A percentile compares a stretch with the other conserved stretches of the same genome.
Conservation (phyloP, 2,888 invertebrate genomes). For the Drosophila nr. fundita region DNA sequence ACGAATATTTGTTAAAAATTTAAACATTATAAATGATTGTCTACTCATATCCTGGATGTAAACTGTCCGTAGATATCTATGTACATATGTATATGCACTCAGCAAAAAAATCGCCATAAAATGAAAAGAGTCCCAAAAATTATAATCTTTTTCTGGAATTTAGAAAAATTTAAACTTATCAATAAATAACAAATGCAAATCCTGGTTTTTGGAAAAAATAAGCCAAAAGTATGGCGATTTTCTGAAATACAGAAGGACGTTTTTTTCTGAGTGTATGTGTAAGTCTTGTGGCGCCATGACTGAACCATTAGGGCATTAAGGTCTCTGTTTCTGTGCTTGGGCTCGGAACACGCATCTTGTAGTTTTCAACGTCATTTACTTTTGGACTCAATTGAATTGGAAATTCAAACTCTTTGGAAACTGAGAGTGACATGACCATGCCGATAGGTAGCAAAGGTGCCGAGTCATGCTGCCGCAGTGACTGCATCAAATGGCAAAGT, state of each 20-base stretch:
- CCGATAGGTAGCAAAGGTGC: conserved; percentile 70
- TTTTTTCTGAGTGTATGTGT: neutral
- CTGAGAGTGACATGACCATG: conserved; percentile 77
- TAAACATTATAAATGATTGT: conserved; percentile 77
- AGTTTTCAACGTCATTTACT: conserved; percentile 73
- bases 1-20: conserved; percentile 75
- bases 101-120: neutral
- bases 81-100: conserved; percentile 14
- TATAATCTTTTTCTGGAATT: neutral
- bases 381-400: conserved; percentile 72
- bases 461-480: conserved; percentile 63
- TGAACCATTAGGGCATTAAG: conserved; percentile 77
- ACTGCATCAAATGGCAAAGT: conserved; percentile 65
- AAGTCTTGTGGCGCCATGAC: conserved; percentile 76
- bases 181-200: neutral
- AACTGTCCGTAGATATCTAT: conserved; percentile 22
- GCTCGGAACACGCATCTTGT: conserved; percentile 24
- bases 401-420: conserved; percentile 73
- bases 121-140: neutral
- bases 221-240: neutral
- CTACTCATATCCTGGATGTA: conserved; percentile 62
- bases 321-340: conserved; percentile 24
- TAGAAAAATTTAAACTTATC: neutral
- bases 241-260: neutral
- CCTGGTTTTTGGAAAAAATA: too few species aligned